These are phyloP conservation scores for Lithophane ornitopus DNA, from an alignment of 2,888 invertebrate species.

Conservation along the genomic window DNA sequence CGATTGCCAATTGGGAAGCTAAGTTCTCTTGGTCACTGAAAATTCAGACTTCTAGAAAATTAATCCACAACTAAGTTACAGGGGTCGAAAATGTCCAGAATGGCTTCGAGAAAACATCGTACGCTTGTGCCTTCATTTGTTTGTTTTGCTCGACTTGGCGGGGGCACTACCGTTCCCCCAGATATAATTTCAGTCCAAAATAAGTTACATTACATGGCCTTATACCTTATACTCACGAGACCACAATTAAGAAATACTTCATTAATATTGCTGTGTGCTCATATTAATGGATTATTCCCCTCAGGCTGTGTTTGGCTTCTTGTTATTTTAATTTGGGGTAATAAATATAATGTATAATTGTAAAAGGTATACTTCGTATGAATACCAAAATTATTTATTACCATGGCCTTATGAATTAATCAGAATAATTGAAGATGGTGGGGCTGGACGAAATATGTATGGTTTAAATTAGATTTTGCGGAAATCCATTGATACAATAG, in stretches of 20 bases:
- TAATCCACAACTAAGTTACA: too few relatives aligned
- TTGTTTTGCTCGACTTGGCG: too few relatives aligned
- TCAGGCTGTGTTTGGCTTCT: constrained; percentile 41
- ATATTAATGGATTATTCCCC: constrained; percentile 63
- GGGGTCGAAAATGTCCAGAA: too few relatives aligned
- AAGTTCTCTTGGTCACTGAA: too few relatives aligned
- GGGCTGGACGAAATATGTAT: too few relatives aligned
- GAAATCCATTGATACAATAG: too few relatives aligned
- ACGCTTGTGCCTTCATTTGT: too few relatives aligned
- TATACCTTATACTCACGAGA: constrained; percentile 32
- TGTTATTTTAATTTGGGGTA: constrained; percentile 51
- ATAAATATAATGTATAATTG: constrained; percentile 30
- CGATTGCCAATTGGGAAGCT: too few relatives aligned
- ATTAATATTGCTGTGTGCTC: constrained; percentile 57
- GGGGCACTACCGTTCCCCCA: too few relatives aligned
- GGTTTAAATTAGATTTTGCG: too few relatives aligned
- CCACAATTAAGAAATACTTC: constrained; percentile 50
- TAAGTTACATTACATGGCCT: constrained; percentile 20
- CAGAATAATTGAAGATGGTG: background rate
- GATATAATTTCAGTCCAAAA: constrained; percentile 8
- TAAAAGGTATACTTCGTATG: background rate
- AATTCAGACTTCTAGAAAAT: too few relatives aligned
- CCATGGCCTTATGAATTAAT: background rate
- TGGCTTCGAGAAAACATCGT: too few relatives aligned
- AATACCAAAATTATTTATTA: background rate